Conservation (phyloP, 2,888 invertebrate genomes). For the Erannis defoliaria region DNA sequence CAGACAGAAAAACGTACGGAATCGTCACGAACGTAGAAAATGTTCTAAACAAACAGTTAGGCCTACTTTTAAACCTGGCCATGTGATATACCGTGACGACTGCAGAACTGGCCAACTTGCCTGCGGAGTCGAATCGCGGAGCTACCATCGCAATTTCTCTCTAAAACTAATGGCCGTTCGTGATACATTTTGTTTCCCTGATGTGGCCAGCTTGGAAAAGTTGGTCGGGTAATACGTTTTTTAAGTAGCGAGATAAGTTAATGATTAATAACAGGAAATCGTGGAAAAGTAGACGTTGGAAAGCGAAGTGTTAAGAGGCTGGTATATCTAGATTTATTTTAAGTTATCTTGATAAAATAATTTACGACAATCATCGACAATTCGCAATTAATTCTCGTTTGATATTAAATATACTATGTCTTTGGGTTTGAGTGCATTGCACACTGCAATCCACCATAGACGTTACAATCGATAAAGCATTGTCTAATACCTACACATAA, state of each 20-base stretch:
- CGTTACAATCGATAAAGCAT: too few relatives aligned
- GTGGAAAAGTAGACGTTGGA: constrained; percentile 29
- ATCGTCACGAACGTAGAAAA: constrained; percentile 62
- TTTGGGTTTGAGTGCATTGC: too few relatives aligned
- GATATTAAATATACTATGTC: too few relatives aligned
- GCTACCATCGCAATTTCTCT: background rate
- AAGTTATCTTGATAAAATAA: background rate
- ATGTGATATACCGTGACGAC: constrained; percentile 38
- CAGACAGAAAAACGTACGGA: constrained; percentile 60
- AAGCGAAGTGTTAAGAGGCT: constrained; percentile 12
- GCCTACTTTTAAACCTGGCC: constrained; percentile 66
- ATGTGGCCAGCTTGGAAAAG: background rate
- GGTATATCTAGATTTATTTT: background rate
- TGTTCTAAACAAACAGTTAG: constrained; percentile 71
- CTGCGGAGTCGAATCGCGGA: background rate
- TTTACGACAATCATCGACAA: too few relatives aligned
- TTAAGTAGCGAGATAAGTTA: constrained; percentile 9
- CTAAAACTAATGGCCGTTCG: background rate
- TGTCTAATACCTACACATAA: too few relatives aligned
- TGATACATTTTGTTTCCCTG: background rate
- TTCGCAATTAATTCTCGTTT: too few relatives aligned
- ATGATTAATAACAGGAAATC: constrained; percentile 19
- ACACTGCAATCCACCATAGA: too few relatives aligned
- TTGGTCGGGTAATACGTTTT: constrained; percentile 7
- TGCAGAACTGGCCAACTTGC: background rate